phyloP scores from a whole-genome alignment of 2,888 invertebrate species.

The Plagodis dolabraria region DNA sequence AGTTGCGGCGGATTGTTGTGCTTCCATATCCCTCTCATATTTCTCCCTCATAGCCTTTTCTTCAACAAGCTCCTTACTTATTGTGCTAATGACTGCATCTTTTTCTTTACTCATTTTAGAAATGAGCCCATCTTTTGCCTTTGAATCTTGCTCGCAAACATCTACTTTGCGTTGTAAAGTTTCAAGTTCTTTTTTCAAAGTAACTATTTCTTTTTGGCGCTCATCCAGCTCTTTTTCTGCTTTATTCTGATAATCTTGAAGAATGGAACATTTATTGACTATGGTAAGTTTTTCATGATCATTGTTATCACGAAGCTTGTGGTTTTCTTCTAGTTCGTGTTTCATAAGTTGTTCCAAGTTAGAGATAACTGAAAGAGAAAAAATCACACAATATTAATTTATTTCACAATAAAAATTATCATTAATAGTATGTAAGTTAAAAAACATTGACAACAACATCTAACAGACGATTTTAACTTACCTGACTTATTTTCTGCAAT shows the following conservation, averaged over 20 bases:
- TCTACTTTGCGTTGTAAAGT: conserved; percentile 41
- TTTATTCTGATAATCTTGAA: conserved; percentile 60
- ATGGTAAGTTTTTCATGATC: conserved; percentile 52
- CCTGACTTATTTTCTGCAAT: conserved; percentile 55
- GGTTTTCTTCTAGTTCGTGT: conserved; percentile 48
- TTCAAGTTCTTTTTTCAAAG: conserved; percentile 46
- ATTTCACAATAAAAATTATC: not conserved
- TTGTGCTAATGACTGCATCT: conserved; percentile 46
- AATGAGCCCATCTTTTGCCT: conserved; percentile 42
- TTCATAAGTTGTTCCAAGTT: conserved; percentile 54
- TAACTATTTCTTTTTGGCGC: conserved; percentile 51
- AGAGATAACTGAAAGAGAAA: conserved; percentile 54
- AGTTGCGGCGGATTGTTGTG: conserved; percentile 21
- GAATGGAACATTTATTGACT: conserved; percentile 53
- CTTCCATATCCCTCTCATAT: conserved; percentile 36
- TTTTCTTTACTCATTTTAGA: conserved; percentile 48
- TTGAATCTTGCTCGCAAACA: conserved; percentile 44
- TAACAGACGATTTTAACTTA: conserved; percentile 31
- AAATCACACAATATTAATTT: not conserved
- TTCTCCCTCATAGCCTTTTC: conserved; percentile 50
- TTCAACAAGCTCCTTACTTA: conserved; percentile 56
- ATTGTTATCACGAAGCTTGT: conserved; percentile 45
- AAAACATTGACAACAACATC: conserved; percentile 2
- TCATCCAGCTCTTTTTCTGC: conserved; percentile 57
- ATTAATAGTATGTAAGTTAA: not conserved